Evolutionary conservation across 2,888 invertebrate species (phyloP).

Genomic region (Sphaerophoria taeniata): DNA sequence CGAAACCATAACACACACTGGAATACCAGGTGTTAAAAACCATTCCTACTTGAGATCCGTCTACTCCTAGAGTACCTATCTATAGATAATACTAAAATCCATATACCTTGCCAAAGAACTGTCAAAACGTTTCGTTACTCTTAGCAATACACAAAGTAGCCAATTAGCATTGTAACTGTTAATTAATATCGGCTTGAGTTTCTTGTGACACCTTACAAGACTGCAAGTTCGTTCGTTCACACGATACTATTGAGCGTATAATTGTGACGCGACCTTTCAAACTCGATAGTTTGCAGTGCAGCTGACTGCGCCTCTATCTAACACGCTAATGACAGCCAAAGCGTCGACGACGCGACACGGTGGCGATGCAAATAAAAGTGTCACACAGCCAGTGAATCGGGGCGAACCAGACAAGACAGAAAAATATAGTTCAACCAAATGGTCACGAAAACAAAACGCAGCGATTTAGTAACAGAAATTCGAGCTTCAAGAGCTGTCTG

Average conservation of each 20-base stretch:
- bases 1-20: constrained; percentile 17
- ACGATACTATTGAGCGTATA: constrained; percentile 48
- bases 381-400: constrained; percentile 30
- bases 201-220: constrained; percentile 67
- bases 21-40: constrained; percentile 53
- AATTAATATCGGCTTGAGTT: constrained; percentile 67
- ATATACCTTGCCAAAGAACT: neutral
- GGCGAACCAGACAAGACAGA: constrained; percentile 34
- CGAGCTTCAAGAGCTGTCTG: neutral
- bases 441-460: constrained; percentile 66
- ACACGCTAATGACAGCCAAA: constrained; percentile 38
- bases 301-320: constrained; percentile 46
- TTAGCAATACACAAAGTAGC: constrained; percentile 58
- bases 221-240: constrained; percentile 60
- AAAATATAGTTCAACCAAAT: constrained; percentile 51
- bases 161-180: constrained; percentile 71
- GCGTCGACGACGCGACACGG: constrained; percentile 13
- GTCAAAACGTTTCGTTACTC: constrained; percentile 46
- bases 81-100: neutral
- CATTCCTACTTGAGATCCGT: constrained; percentile 50
- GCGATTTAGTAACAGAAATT: constrained; percentile 31
- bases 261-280: constrained; percentile 67
- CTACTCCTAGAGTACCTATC: neutral
- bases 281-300: constrained; percentile 33
- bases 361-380: constrained; percentile 62